A percentile compares a stretch with the other conserved stretches of the same genome.
These are phyloP conservation scores for Drosophila colorata DNA, from an alignment of 2,888 invertebrate genomes.

Conservation along the genomic window DNA sequence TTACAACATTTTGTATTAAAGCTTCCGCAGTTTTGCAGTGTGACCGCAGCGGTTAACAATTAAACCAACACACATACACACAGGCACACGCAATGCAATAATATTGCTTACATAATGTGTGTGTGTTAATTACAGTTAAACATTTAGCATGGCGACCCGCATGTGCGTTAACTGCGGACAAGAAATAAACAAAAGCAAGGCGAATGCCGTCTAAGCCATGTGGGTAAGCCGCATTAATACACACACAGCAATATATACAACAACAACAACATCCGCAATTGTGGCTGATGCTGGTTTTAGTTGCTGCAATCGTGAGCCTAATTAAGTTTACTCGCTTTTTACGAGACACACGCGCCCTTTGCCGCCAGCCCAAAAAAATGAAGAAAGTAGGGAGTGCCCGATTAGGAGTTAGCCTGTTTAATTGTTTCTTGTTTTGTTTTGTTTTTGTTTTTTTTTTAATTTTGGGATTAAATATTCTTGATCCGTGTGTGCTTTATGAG, in stretches of 20 bases:
- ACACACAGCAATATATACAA: not conserved
- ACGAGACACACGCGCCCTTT: constrained; percentile 43
- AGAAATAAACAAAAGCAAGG: constrained; percentile 46
- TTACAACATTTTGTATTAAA: constrained; percentile 14
- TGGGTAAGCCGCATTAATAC: constrained; percentile 55
- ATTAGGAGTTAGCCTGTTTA: too few relatives aligned
- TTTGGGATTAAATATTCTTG: too few relatives aligned
- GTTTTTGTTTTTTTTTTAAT: too few relatives aligned
- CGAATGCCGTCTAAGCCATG: constrained; percentile 15
- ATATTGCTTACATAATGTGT: constrained; percentile 12
- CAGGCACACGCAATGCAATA: constrained; percentile 18
- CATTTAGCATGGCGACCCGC: constrained; percentile 46
- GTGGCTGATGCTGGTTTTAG: constrained; percentile 37
- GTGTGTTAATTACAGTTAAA: constrained; percentile 63
- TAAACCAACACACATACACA: constrained; percentile 7
- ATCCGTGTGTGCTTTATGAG: too few relatives aligned
- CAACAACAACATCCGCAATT: constrained; percentile 11
- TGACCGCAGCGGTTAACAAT: constrained; percentile 3
- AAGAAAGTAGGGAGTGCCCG: too few relatives aligned
- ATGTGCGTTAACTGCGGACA: constrained; percentile 39
- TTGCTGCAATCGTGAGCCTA: constrained; percentile 56
- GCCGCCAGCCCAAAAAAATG: not conserved
- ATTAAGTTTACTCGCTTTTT: constrained; percentile 66
- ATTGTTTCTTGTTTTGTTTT: too few relatives aligned
- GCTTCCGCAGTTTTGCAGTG: constrained; percentile 1